Base-by-base conservation (phyloP, 1,140 invertebrate genomes). In the Drosophila persimilis region DNA sequence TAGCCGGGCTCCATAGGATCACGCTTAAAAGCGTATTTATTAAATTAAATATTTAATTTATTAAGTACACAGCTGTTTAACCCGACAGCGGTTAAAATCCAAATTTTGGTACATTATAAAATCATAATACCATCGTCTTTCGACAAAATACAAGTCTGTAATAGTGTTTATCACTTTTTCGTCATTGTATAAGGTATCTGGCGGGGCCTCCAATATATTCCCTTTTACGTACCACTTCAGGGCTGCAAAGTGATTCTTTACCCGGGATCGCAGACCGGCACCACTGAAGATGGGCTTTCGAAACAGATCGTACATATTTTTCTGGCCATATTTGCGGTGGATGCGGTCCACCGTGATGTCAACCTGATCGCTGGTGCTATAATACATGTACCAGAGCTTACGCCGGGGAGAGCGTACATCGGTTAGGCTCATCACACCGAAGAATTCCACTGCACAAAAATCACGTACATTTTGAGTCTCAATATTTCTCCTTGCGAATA, bases 331-430 rank as follows among this genome's bases (percentile, higher is more conserved):
- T 61, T 88, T 86, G 5, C 48, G 63, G 8, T 73, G 75, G 29
- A 84, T 73, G 2, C 51, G 59, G n/a, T 81, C 72, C 15, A 86
- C 46, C 20, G 70, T 76, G 15, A 57, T 29, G 20, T 71, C 66
- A 7, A 86, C 20, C 4, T 78, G 56, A 1, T 80, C 43, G 2
- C 54, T 9, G 1, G 50, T 47, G 1, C 70, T 51, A 11, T 81
- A 86, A 41, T 78, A 86, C 31, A 81, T 64, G 22, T 86, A 81
- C 81, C 81, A 86, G 0, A 86, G 7, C 41, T 86, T 86, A 0
- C 81, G 66, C 0, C 60, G 63, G 0, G 81, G 81, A 3, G 65
- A 43, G 3, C 73, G 50, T 9, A 69, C 7, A 45, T 88, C 77
- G 1, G 29, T 76, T 0, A 86, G 24, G 17, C 66, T 88, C 0